phyloP scores from a whole-genome alignment of 2,113 vertebrate genomes.

The Pao palembangensis region DNA sequence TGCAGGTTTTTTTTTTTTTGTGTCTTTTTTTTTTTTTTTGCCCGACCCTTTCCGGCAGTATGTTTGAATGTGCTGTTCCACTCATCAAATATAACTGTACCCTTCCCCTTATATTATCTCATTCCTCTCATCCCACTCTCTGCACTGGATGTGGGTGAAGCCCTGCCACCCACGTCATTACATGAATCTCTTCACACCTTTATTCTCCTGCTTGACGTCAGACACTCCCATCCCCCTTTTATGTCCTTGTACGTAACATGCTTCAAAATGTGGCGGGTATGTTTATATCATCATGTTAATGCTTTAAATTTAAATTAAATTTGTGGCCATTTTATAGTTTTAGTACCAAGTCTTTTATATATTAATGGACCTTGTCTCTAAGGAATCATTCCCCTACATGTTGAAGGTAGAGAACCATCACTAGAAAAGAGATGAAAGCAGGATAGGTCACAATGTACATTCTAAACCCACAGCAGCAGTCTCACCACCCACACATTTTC shows the following conservation, averaged over 20 bases:
- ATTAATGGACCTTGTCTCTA: conserved; percentile 8
- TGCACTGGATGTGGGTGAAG: conserved; percentile 60
- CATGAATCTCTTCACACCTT: conserved; percentile 49
- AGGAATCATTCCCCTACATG: conserved; percentile 25
- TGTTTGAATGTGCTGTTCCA: conserved; percentile 23
- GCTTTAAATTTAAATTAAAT: conserved; percentile 3
- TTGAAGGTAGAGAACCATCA: conserved; percentile 40
- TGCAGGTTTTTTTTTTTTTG: conserved; percentile 4
- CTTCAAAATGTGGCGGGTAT: conserved; percentile 3
- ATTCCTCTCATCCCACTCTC: conserved; percentile 64
- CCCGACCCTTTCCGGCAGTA: conserved; percentile 6
- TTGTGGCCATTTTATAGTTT: conserved; percentile 9
- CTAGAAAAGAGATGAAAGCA: conserved; percentile 70
- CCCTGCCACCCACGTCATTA: conserved; percentile 57
- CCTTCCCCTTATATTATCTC: conserved; percentile 50
- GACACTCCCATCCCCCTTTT: conserved; percentile 12
- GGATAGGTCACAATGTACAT: conserved; percentile 64
- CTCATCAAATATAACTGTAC: conserved; percentile 40
- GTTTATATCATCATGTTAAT: conserved; percentile 13
- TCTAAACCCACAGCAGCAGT: conserved; percentile 64
- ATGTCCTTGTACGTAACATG: conserved; percentile 19
- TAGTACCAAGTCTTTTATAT: conserved; percentile 9
- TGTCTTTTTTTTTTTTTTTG: conserved; percentile 6
- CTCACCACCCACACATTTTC: conserved; percentile 70
- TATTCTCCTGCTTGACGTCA: conserved; percentile 32